These are phyloP conservation scores for Zaprionus nigranus DNA, from an alignment of 1,140 invertebrate genomes.

Conservation along the genomic window DNA sequence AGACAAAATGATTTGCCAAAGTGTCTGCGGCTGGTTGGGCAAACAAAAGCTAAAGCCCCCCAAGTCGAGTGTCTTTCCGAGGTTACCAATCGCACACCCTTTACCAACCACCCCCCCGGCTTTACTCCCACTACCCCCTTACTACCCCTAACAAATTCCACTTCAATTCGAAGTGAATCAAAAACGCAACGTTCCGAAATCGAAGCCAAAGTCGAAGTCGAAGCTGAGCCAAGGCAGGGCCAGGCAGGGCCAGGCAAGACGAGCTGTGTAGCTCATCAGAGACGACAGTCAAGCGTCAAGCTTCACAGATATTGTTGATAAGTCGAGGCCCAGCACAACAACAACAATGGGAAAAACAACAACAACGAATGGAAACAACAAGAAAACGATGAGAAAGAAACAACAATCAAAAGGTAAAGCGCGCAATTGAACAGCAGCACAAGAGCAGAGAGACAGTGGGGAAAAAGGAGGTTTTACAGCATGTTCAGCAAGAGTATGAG, in stretches of 20 bases:
- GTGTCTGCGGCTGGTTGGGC: conserved; percentile 24
- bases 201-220: not conserved
- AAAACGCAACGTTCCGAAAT: conserved; percentile 3
- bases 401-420: conserved; percentile 38
- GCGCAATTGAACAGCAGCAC: conserved; percentile 21
- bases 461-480: not conserved
- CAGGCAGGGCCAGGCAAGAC: not conserved
- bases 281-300: conserved; percentile 3
- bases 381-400: conserved; percentile 5
- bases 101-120: not conserved
- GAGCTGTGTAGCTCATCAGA: not conserved
- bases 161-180: not conserved
- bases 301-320: conserved; percentile 21
- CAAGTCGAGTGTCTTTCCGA: not conserved
- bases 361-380: conserved; percentile 2
- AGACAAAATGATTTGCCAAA: conserved; percentile 21
- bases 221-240: not conserved
- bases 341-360: not conserved
- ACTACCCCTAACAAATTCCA: not conserved
- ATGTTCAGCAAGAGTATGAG: too few relatives aligned
- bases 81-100: not conserved
- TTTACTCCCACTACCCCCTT: too few relatives aligned
- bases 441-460: not conserved
- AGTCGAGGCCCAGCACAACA: not conserved
- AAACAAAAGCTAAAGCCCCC: not conserved